Base-by-base conservation (phyloP, 1,140 invertebrate genomes). In the Drosophila albomicans region DNA sequence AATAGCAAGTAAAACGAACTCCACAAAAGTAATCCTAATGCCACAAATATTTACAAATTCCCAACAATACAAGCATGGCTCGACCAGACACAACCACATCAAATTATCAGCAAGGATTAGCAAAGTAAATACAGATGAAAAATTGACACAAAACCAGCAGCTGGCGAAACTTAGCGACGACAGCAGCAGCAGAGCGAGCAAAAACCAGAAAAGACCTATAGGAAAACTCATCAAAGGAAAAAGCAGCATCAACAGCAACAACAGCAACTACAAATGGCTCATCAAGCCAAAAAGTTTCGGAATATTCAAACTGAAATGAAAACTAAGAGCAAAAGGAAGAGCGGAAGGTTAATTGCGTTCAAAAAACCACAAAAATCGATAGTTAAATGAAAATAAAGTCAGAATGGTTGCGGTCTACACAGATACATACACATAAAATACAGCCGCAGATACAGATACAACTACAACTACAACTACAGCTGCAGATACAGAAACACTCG, bases 281-380 rank as follows among this genome's bases (percentile, higher is more conserved):
- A 76, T 76, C 62, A 54, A 62, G 58, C 38, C 67, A 67, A 66
- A 79, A 69, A 70, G 46, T 58, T 75, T 51, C 28, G 16, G 51
- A 52, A 58, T 70, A 75, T 64, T 64, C 59, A 75, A 63, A 57
- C 10, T 25, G 52, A 46, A 74, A 51, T 30, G 30, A 45, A 30
- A 38, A 68, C 43, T 43, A 56, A 59, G 16, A 46, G 30, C 41
- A 30, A 68, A 45, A 30, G 45, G 30, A 20, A 41, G 45, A 57
- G 58, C 16, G 45, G 68, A 64, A 59, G 52, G 74, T 73, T 77
- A 79, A 77, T 77, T 73, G 77, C 49, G 74, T 77, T 79, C 46
- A 58, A 77, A 76, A 76, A 79, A 77, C 77, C 77, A 46, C 77
- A 78, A 74, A 79, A 78, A 79, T 79, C 78, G 64, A 79, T 79